Base-by-base conservation (phyloP, 2,113 vertebrate genomes). In the Chloropsis hardwickii region DNA sequence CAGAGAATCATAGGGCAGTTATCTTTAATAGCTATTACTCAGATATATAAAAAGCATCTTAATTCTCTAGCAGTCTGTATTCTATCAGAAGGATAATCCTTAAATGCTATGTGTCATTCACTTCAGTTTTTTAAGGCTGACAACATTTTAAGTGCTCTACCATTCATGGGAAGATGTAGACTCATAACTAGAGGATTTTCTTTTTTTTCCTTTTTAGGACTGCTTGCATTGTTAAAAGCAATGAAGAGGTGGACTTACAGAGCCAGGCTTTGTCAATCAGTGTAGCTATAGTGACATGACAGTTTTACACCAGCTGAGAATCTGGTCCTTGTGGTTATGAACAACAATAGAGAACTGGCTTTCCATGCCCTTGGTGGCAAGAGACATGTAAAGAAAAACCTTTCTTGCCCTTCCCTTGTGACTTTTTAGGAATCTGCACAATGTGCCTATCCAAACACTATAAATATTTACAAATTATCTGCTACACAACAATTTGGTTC, bases 41-140 rank as follows among this genome's bases (percentile, higher is more conserved):
- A 76, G 37, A 88, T 74, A 80, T 5, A 58, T 66, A 81, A 54
- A 94, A 73, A 81, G 42, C 73, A 85, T n/a, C 51, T 84, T 54
- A 47, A 42, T 86, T 79, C 81, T 95, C 35, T 65, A 93, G 53
- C 23, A 94, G 57, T 80, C 9, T 4, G 83, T 92, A 80, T 62
- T 70, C 37, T 81, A 92, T 88, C 51, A 81, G 96, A 89, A 29
- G 73, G 72, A 93, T 64, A 80, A 85, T 93, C 83, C 62, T 90
- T 60, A 92, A 91, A 92, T 29, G 28, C 29, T 89, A 51, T 6
- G 7, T 58, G 40, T 79, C 67, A 44, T 60, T 87, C 81, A 83
- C 18, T 84, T 84, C 2, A 77, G 33, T 29, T 62, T 89, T 93
- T 82, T 64, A 81, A 92, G 37, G 33, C 17, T 44, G 33, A 76